Percentiles rank a stretch among this genome's conserved stretches.
Evolutionary conservation across 2,113 vertebrate genomes (phyloP).

Genomic region (Ginglymostoma cirratum): DNA sequence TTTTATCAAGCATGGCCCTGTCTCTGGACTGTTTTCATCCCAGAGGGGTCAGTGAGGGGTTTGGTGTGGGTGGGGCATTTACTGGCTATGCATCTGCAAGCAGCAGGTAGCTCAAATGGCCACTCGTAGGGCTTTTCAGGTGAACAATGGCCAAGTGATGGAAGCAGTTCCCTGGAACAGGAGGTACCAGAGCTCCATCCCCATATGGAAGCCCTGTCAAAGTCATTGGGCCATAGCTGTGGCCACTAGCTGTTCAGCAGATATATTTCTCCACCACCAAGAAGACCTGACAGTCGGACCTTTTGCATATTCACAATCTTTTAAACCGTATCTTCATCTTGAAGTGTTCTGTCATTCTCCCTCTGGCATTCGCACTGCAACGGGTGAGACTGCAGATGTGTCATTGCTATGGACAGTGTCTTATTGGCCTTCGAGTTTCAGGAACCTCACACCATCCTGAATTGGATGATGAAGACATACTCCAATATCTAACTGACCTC

Average conservation of each 20-base stretch:
- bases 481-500: background rate
- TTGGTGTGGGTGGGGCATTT: background rate
- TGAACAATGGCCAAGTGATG: background rate
- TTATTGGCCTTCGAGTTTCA: background rate
- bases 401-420: background rate
- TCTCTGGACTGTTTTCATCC: background rate
- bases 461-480: background rate
- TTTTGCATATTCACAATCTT: background rate
- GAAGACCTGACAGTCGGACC: background rate
- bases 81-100: background rate
- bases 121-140: background rate
- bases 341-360: background rate
- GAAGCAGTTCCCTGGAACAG: background rate
- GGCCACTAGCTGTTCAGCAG: background rate
- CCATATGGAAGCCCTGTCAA: background rate
- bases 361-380: background rate
- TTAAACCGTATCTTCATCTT: background rate
- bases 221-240: background rate
- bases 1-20: background rate
- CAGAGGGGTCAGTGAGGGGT: background rate
- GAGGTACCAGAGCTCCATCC: background rate
- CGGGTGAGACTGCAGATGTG: background rate
- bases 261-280: background rate
- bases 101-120: background rate
- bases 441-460: background rate